phyloP scores from a whole-genome alignment of 53 echinoderm and acorn worm genomes.

The Paracentrotus lividus region DNA sequence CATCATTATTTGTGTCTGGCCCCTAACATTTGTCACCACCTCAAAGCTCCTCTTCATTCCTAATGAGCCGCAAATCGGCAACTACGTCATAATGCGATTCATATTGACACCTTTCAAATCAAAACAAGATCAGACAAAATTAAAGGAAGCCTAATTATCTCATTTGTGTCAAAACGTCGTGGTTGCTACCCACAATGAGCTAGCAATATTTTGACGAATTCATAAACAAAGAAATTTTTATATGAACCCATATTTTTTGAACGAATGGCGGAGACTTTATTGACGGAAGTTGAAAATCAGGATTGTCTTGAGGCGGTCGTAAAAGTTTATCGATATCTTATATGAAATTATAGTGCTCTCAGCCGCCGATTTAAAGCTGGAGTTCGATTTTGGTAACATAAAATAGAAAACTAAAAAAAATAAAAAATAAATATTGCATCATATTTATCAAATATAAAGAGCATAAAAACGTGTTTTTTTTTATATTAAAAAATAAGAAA shows the following conservation, averaged over 20 bases:
- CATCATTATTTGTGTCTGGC: not conserved
- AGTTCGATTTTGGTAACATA: not conserved
- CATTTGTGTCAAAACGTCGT: conserved; percentile 26
- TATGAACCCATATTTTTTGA: conserved; percentile 33
- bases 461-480: too few relatives aligned
- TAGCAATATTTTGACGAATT: not conserved
- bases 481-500: too few relatives aligned
- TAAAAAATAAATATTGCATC: too few relatives aligned
- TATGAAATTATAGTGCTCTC: not conserved
- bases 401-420: too few relatives aligned
- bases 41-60: not conserved
- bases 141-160: conserved; percentile 37
- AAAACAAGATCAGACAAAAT: conserved; percentile 42
- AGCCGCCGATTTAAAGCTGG: not conserved
- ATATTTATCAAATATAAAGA: too few relatives aligned
- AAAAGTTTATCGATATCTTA: not conserved
- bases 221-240: conserved; percentile 6
- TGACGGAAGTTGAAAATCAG: not conserved
- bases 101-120: conserved; percentile 7
- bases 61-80: conserved; percentile 45
- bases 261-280: not conserved
- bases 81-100: conserved; percentile 36
- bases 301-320: not conserved
- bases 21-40: not conserved
- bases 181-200: conserved; percentile 4